Base-by-base conservation (phyloP, 2,888 invertebrate species). In the Halocaridina rubra region DNA sequence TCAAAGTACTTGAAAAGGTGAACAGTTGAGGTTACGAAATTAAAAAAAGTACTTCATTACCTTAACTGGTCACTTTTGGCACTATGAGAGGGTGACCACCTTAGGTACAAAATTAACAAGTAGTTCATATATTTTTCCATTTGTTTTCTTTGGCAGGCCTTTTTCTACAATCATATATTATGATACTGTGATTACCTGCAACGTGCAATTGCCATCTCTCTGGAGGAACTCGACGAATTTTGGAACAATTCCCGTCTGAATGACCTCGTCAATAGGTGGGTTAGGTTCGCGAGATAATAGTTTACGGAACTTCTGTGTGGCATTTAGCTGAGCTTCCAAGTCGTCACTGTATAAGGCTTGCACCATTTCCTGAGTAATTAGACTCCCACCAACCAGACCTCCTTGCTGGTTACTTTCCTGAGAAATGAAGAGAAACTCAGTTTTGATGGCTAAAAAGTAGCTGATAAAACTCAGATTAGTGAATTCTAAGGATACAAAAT, bases 251-350 rank as follows among this genome's bases (percentile, higher is more conserved):
- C 97, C 98, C 88, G 95, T 93, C 0, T 93, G 90, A 87, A 98
- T 95, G 93, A 98, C 95, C 29, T 93, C 91, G 89, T 96, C 94
- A 89, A 98, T 98, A 0, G 98, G 98, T 0, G 98, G 98, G 91
- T 96, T 96, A 89, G 95, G 94, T 90, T 97, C 97, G 16, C 95
- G 93, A 80, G 97, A 98, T 0, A 98, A 93, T 91, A 96, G 94
- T 89, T 97, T 96, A 5, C 98, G 93, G 7, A 96, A 97, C 0
- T 95, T 94, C 88, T 96, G 95, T 0, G 96, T 96, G 0, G 96
- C 95, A 53, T 92, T 90, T 5, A 95, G 93, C 90, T 94, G 94
- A 3, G 92, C 90, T 0, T 92, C 90, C 30, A 94, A 91, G 90
- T 96, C 95, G 0, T 90, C 89, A 16, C 94, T 94, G 88, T 93